Base-by-base conservation (phyloP, 2,113 vertebrate species). In the Ptyas mucosa region DNA sequence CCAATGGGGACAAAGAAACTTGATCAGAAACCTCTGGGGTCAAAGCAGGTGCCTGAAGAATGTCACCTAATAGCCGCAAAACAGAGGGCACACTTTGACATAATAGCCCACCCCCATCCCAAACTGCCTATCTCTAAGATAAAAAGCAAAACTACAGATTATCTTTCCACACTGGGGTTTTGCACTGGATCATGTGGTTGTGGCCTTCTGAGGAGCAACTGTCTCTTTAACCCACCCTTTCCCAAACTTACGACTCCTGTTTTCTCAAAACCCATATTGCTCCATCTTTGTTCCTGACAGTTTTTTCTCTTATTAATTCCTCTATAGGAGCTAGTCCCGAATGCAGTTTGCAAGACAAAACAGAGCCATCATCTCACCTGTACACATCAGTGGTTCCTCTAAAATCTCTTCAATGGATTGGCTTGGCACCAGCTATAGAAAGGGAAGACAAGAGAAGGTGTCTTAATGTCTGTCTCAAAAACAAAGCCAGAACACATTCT, bases 341-440 rank as follows among this genome's bases (percentile, higher is more conserved):
- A 4, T 87, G 61, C 49, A 61, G 20, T 2, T 3, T 55, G 20
- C 51, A 7, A n/a, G 12, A 20, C 18, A 9, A 24, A 61, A 4
- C 0, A 55, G 29, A 64, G 15, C n/a, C 21, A 43, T 54, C 61
- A 29, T 26, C 92, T 93, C 94, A 99, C 98, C 98, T 58, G 96
- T 95, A 93, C 96, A 97, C 81, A 96, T 95, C 91, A 98, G 86
- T 3, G 97, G 97, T 52, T 95, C 98, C 88, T 98, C 98, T 95
- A 99, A 95, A 94, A 99, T 98, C 95, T 99, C 98, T 51, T 98
- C 98, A 91, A 99, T 98, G 61, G 98, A 98, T 95, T 98, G 98
- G 89, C 96, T 97, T 90, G 98, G 98, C 94, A 98, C 98, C 98
- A 99, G 97, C 98, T 99, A 95, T 93, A 58, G 89, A 23, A 20